Evolutionary conservation across 2,797 vertebrate genomes (phyloP), one percentile per base, ranked within the genome.

Genomic region (Mormyrops attenuatus): DNA sequence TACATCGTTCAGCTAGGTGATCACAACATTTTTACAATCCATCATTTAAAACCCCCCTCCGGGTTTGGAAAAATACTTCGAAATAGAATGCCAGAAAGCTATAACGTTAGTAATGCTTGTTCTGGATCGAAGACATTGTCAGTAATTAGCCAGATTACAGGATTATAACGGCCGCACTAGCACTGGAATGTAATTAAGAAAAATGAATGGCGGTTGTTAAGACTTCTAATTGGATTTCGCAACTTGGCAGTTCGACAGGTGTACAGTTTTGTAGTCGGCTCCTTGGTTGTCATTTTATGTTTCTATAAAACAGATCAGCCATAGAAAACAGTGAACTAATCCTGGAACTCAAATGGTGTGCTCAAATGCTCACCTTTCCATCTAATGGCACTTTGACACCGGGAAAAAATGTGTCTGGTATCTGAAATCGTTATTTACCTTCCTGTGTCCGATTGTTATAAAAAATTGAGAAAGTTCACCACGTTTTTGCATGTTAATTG

Each of bases 251-350:
- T 44, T 41, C 5, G 44, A 66, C 82, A 66, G 89, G 80, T 85
- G 89, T 49, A 86, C 38, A 22, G 30, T 86, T 85, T 86, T 85
- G 80, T 53, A 50, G 53, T n/a, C 44, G 20, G 17, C 22, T 57
- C 38, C 15, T 41, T 41, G 69, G 34, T 89, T 84, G 66, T 89
- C 52, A 84, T 85, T 47, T 77, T 89, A 15, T 89, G 82, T 86
- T 84, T n/a, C 17, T 87, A 69, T 89, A 34, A 86, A 89, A 22
- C 3, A 3, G 6, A 49, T 47, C 63, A 34, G 38, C 73, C 38
- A 44, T 80, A 38, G n/a, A 80, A 80, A 17, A 38, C 13, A 44
- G 49, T 52, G 60, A n/a, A 22, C 26, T 53, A 52, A 73, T 85
- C 22, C 22, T 44, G 44, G 84, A 22, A 6, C 55, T 84, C 66